phyloP scores from a whole-genome alignment of 2,113 vertebrate species.

The Bos indicus region DNA sequence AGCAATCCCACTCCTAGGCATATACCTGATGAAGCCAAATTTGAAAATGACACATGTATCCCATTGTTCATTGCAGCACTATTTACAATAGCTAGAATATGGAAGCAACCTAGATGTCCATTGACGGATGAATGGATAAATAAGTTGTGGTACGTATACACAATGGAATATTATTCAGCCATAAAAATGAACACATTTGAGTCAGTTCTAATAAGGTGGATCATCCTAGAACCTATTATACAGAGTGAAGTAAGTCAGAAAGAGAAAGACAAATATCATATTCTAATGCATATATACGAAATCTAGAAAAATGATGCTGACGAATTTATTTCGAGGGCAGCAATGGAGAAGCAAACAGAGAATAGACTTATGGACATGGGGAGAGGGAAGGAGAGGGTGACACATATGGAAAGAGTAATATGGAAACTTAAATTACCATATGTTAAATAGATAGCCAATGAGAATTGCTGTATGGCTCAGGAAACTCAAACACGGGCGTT shows the following conservation, averaged over 20 bases:
- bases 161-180: neutral
- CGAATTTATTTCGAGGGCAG: neutral
- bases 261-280: neutral
- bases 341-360: neutral
- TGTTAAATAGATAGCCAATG: neutral
- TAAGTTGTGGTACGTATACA: neutral
- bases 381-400: neutral
- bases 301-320: neutral
- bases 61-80: neutral
- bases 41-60: neutral
- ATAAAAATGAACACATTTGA: neutral
- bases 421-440: neutral
- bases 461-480: neutral
- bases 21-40: neutral
- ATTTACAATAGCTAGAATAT: neutral
- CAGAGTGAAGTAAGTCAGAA: neutral
- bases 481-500: neutral
- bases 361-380: neutral
- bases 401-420: neutral
- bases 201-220: neutral
- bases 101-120: neutral
- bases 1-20: neutral
- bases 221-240: neutral
- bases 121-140: neutral
- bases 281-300: neutral